Evolutionary conservation across 1,140 invertebrate genomes (phyloP), one percentile per base, ranked within the genome.

Genomic region (Campodea augens): DNA sequence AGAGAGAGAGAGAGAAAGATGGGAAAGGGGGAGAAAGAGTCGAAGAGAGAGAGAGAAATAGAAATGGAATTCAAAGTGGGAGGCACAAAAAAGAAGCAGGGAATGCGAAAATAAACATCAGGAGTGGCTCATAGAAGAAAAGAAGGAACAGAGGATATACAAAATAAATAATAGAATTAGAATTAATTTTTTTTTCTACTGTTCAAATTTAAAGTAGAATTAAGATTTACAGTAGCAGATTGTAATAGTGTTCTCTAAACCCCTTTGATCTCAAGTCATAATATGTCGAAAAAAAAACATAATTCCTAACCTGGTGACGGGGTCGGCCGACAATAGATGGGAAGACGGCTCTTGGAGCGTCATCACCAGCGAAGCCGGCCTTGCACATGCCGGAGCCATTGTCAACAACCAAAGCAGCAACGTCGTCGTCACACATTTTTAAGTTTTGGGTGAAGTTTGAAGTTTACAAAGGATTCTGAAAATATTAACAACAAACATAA

Each of bases 321-420:
- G 72, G 72, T 42, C 73, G 60, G 46, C 73, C 72, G 32, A 75
- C 71, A 53, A 75, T 74, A 38, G 73, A 73, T 18, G 71, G 73
- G 54, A 74, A 75, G 25, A 74, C 72, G 51, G 74, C 74, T 50
- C 75, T 62, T 39, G 75, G 74, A 51, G 75, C 73, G 56, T 74
- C 73, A 54, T 75, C 73, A 52, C 72, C 72, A 51, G 72, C 72
- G 55, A 75, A 74, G 49, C 73, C 72, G 48, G 72, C 72, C 52
- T 76, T 75, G 63, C 69, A 72, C 71, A 74, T 75, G 50, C 72
- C 72, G 52, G 71, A 74, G 45, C 71, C 71, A 66, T 74, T 74
- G 61, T 74, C 72, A 25, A 74, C 68, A 46, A 73, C 71, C 29
- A 74, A 56, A 53, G 71, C 70, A 44, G 70, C 68, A 61, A 75